These are phyloP conservation scores for Esox niger DNA, from an alignment of 2,113 vertebrate species.

Conservation along the genomic window DNA sequence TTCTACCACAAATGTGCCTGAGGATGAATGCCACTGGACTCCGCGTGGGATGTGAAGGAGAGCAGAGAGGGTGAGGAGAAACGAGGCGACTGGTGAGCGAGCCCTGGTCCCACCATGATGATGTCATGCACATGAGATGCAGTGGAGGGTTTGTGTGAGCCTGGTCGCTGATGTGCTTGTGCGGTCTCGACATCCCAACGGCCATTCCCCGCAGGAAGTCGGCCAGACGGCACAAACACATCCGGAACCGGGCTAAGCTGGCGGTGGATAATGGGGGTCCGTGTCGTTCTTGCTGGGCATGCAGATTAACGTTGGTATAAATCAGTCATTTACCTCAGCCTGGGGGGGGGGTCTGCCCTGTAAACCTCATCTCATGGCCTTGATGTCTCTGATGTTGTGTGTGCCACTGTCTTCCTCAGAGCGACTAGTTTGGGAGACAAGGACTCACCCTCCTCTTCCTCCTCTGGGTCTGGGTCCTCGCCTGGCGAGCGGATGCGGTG, in stretches of 20 bases:
- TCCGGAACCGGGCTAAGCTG: constrained; percentile 9
- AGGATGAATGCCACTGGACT: background rate
- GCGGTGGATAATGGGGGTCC: constrained; percentile 15
- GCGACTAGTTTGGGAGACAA: constrained; percentile 75
- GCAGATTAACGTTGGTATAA: constrained; percentile 27
- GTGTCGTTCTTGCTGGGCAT: constrained; percentile 27
- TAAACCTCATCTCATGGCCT: constrained; percentile 67
- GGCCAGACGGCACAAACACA: background rate
- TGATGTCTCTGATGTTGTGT: constrained; percentile 62
- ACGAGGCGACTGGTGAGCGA: background rate
- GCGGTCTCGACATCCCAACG: too few relatives aligned
- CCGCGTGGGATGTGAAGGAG: background rate
- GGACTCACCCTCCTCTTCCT: constrained; percentile 92
- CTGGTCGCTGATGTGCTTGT: too few relatives aligned
- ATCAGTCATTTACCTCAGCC: constrained; percentile 73
- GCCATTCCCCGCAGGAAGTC: too few relatives aligned
- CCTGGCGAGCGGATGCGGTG: constrained; percentile 55
- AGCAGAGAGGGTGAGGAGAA: background rate
- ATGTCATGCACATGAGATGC: constrained; percentile 50
- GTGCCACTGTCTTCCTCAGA: constrained; percentile 71
- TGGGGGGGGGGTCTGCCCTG: constrained; percentile 60
- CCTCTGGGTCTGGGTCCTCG: constrained; percentile 57
- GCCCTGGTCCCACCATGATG: constrained; percentile 33
- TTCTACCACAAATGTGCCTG: background rate
- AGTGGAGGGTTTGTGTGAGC: too few relatives aligned